Evolutionary conservation across 92 coral and sea anemone species (phyloP), one percentile per base, ranked within the genome.

Genomic region (Paragorgia papillata): DNA sequence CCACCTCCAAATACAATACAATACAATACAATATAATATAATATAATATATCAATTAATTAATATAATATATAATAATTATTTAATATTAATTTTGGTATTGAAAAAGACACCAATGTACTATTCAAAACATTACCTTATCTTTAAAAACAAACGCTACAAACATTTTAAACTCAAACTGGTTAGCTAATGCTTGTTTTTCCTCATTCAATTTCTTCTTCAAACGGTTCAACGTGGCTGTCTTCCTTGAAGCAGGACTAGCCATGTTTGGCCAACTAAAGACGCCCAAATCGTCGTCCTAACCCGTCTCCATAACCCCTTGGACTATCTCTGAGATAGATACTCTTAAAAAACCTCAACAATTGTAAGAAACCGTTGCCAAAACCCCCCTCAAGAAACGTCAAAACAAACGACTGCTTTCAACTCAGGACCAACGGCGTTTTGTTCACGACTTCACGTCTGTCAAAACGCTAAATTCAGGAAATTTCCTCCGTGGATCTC

Each of bases 121-220:
- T n/a, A n/a, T n/a, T n/a, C n/a, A n/a, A n/a, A n/a, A n/a, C n/a
- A n/a, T n/a, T 53, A 92, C 97, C 96, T 92, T 92, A 24, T 92
- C 96, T 75, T 88, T 90, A 83, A 92, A 92, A 69, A 92, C 92
- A 63, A 92, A 88, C 15, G 96, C 90, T 64, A 90, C 64, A 73
- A 90, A 92, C 81, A 92, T 82, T 79, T 82, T 86, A 82, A 81
- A 92, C 51, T 92, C 97, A 69, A 92, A 92, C 69, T 92, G 97
- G 57, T 92, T 92, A 27, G 97, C 97, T 76, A 92, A 49, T 15
- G 97, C 88, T 76, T 92, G 92, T 24, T 88, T 83, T 22, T 83
- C 88, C 37, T 88, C 86, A 13, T 91, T 88, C 57, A 92, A 85
- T 43, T 90, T 91, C 76, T 87, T 88, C 56, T 90, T 84, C 18